Evolutionary conservation across 2,797 vertebrate species (phyloP), one percentile per base, ranked within the genome.

Genomic region (Karalla daura): DNA sequence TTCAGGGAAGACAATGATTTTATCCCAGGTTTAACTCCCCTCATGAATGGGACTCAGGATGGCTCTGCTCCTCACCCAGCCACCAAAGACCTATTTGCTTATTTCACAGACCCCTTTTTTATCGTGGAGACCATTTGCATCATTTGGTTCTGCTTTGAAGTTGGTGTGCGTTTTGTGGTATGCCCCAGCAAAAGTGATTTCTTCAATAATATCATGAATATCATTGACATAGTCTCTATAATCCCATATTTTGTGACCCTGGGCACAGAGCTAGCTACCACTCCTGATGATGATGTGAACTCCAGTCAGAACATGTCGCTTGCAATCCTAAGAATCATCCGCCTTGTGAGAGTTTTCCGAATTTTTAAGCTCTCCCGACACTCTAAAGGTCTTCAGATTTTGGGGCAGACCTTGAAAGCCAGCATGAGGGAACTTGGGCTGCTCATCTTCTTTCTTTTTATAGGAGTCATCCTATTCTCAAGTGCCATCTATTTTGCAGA

Each of bases 401-500:
- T 98, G 73, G 96, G 96, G 5, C 96, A 96, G 88, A 97, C 96
- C 2, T 84, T 98, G 46, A 96, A 97, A 82, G 96, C 96, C 33
- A 97, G 96, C 59, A 95, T 97, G 96, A 89, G 93, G 69, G 96
- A 97, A 90, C 74, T 97, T 33, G 96, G 96, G 15, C 88, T 99
- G 74, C 95, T 99, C 67, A 98, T 99, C 80, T 99, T 99, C 86
- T 99, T 99, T 89, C 96, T 99, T 72, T 99, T 99, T 56, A 98
- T 98, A 1, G 98, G 98, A 0, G 98, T 99, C 90, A 98, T 99
- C 81, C 94, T 99, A 37, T 99, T 99, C 93, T 99, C 98, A 84
- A 99, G 97, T 51, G 97, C 98, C 1, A 94, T 98, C 86, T 99
- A 96, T 91, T 99, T 99, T n/a, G 97, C 97, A 0, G 98, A 99